phyloP scores from a whole-genome alignment of 2,888 invertebrate genomes.

The Digitonthophagus gazella region DNA sequence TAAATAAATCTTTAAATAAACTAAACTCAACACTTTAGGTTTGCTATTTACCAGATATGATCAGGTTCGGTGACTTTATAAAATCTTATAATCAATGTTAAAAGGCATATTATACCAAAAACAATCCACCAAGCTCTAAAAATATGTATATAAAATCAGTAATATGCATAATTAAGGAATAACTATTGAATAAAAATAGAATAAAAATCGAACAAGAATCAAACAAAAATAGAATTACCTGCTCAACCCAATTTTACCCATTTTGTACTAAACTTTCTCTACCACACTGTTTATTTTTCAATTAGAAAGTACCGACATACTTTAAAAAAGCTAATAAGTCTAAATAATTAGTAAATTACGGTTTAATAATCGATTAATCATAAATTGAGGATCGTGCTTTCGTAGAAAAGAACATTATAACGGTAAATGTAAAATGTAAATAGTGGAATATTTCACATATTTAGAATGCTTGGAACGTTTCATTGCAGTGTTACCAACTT shows the following conservation, averaged over 20 bases:
- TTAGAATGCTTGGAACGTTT: too few relatives aligned
- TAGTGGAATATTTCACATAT: too few relatives aligned
- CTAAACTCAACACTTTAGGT: neutral
- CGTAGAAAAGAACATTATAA: too few relatives aligned
- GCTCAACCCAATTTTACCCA: neutral
- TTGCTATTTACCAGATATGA: conserved; percentile 80
- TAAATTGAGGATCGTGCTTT: too few relatives aligned
- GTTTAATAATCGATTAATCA: neutral
- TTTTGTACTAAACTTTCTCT: neutral
- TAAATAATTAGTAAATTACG: neutral
- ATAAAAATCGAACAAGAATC: neutral
- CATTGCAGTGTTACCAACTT: too few relatives aligned
- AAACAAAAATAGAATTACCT: neutral
- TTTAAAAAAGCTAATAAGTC: neutral
- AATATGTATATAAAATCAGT: too few relatives aligned
- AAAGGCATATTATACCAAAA: conserved; percentile 62
- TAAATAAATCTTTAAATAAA: conserved; percentile 11
- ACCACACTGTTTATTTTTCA: neutral
- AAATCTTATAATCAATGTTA: conserved; percentile 76
- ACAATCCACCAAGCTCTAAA: conserved; percentile 62
- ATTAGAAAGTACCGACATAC: neutral
- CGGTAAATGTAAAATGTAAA: too few relatives aligned
- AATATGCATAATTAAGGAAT: too few relatives aligned
- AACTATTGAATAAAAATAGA: too few relatives aligned
- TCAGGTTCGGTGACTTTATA: conserved; percentile 89